Conservation (phyloP, 2,113 vertebrate species). For the Seriola rivoliana region DNA sequence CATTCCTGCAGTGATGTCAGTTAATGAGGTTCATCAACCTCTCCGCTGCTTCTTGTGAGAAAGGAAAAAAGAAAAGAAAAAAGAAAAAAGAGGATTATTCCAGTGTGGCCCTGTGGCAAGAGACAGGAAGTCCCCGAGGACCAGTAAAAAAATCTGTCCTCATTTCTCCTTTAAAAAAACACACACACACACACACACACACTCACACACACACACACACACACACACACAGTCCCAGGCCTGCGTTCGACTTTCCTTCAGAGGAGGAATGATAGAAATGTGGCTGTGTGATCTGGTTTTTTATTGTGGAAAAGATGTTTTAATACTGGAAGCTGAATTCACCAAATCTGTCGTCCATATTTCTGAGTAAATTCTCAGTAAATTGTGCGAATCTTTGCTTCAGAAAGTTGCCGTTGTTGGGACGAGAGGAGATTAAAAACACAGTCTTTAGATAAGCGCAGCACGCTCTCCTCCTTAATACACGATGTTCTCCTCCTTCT, state of each 20-base stretch:
- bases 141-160: neutral
- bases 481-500: neutral
- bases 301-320: neutral
- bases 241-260: neutral
- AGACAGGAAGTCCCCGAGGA: neutral
- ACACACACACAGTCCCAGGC: neutral
- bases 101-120: neutral
- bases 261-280: neutral
- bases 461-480: neutral
- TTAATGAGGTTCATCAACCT: slow-evolving; percentile 18
- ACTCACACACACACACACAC: too few species aligned
- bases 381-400: too few species aligned
- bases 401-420: too few species aligned
- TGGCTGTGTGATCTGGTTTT: neutral
- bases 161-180: neutral
- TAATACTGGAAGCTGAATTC: neutral
- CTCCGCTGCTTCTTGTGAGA: neutral
- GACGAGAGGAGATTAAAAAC: too few species aligned
- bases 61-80: neutral
- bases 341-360: neutral
- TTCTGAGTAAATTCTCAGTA: neutral
- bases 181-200: neutral
- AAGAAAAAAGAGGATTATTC: neutral
- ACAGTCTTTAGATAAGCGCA: too few species aligned
- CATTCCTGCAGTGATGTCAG: slow-evolving; percentile 30